Evolutionary conservation across 2,113 vertebrate genomes (phyloP).

Genomic region (Corythornis vintsioides): DNA sequence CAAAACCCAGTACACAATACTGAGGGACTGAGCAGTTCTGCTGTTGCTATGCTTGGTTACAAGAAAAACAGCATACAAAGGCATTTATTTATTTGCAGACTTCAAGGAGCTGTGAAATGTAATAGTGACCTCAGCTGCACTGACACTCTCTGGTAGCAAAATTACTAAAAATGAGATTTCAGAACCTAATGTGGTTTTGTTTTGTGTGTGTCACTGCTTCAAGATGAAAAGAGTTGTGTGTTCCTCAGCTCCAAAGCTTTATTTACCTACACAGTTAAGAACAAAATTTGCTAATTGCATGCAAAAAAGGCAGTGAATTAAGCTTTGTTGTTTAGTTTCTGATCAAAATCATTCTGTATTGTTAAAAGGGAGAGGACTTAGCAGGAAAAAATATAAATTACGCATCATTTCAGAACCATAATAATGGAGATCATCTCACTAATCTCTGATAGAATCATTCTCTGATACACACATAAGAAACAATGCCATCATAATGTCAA

Average conservation of each 20-base stretch:
- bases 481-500: neutral
- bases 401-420: slow-evolving; percentile 44
- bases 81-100: neutral
- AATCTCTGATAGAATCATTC: neutral
- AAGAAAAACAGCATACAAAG: neutral
- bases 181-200: slow-evolving; percentile 3
- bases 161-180: slow-evolving; percentile 36
- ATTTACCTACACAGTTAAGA: slow-evolving; percentile 44
- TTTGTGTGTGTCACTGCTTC: neutral
- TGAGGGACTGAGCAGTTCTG: neutral
- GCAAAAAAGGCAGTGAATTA: slow-evolving; percentile 20
- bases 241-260: slow-evolving; percentile 39
- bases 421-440: neutral
- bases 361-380: slow-evolving; percentile 12
- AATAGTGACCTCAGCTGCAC: neutral
- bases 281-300: slow-evolving; percentile 63
- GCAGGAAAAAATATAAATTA: neutral
- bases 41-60: neutral
- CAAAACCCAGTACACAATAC: neutral
- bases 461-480: neutral
- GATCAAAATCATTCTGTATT: neutral
- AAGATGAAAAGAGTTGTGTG: slow-evolving; percentile 21
- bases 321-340: slow-evolving; percentile 51
- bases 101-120: neutral
- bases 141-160: neutral